These are phyloP conservation scores for Corbicula japonica DNA, from an alignment of 2,888 invertebrate species.

Conservation along the genomic window DNA sequence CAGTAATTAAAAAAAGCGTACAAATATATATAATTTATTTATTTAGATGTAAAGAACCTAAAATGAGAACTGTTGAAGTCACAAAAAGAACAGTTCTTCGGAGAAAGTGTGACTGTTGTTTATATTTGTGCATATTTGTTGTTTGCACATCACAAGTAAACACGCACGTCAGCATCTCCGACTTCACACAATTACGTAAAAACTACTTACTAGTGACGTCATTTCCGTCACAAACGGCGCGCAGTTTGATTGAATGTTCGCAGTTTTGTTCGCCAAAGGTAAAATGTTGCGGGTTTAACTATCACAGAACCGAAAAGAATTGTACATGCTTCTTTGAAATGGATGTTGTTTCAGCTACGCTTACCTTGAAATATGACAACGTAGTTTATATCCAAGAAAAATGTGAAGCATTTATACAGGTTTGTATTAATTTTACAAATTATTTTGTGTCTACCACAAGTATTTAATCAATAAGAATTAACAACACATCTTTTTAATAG, in stretches of 20 bases:
- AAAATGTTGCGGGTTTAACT: constrained; percentile 21
- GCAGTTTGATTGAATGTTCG: constrained; percentile 20
- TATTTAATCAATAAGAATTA: too few species aligned
- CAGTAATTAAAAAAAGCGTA: too few species aligned
- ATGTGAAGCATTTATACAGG: too few species aligned
- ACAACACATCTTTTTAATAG: too few species aligned
- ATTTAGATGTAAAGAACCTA: neutral
- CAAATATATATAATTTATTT: too few species aligned
- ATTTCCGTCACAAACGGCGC: neutral
- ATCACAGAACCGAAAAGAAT: neutral
- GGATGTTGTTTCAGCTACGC: too few species aligned
- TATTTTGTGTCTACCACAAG: too few species aligned
- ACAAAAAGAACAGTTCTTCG: neutral
- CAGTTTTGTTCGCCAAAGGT: neutral
- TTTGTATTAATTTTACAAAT: too few species aligned
- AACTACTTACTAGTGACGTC: neutral
- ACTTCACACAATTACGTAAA: constrained; percentile 7
- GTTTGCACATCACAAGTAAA: neutral
- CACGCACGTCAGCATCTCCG: neutral
- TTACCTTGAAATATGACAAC: too few species aligned
- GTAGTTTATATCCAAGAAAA: too few species aligned
- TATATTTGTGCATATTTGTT: neutral
- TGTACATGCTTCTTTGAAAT: too few species aligned
- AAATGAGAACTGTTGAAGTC: neutral
- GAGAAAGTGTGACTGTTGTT: neutral